Base-by-base conservation (phyloP, 2,888 invertebrate genomes). In the Cheilosia impressa region DNA sequence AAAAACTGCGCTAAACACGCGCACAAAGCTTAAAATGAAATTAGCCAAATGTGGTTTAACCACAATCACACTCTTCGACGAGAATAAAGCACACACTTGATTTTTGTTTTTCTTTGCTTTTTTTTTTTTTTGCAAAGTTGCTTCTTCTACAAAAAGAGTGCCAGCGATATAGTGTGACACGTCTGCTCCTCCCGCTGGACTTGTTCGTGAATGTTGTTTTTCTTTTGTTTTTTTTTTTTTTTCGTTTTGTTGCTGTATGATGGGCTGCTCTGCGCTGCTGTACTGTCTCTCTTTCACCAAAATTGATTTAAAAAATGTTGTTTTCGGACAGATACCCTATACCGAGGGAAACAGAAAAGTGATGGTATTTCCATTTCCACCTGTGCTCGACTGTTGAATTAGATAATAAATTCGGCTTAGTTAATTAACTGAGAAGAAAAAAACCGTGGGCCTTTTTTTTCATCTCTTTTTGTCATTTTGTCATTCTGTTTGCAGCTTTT, bases 41-140 rank as follows among this genome's bases (percentile, higher is more conserved):
- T 80, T 81, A 81, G 81, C 85, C 85, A 81, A 85, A 85, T 85
- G 85, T 81, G 76, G 85, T 85, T 69, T 80, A 85, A 85, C 85
- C 85, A 85, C 85, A 81, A 85, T 85, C 81, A 85, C 63, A 84
- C 34, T 65, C 41, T 50, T 66, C 38, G 50, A 53, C 60, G 52
- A 85, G 85, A 85, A 85, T 85, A 85, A 85, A 80, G 80, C 85
- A 85, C 84, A 80, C 78, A 62, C 43, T 78, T 78, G 65, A 62
- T 34, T 68, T 65, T 52, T 31, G 58, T 41, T 53, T 68, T 34
- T 53, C 45, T 34, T 68, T 45, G 15, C 38, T 57, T 60, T 57
- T 68, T 80, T 66, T 60, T 57, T 60, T 57, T 68, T 80, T 66
- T 60, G 17, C 41, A 62, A 69, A 78, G 62, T 53, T 79, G 73